Base-by-base conservation (phyloP, 1,140 invertebrate species). In the Pygmarrhopalites habei region DNA sequence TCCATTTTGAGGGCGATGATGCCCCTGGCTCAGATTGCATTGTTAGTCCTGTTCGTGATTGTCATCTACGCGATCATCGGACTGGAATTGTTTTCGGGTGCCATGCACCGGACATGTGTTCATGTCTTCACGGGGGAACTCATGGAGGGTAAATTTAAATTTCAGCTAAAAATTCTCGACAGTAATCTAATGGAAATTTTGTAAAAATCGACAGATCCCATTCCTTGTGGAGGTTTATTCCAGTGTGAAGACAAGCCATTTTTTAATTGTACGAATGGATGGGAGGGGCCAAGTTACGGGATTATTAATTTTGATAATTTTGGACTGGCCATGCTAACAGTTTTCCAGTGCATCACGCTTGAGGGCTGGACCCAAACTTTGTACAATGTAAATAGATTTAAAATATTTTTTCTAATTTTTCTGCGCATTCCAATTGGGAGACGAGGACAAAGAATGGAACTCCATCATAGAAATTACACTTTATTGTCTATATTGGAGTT, bases 21-120 rank as follows among this genome's bases (percentile, higher is more conserved):
- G 77, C 97, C 96, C 75, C 84, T 99, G 75, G 83, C 99, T 71
- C 96, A 99, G 82, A 99, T 99, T 78, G 95, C 95, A 74, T 83
- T 99, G 69, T 83, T 99, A 69, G 96, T 99, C 74, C 85, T 98
- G 70, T 99, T 99, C 81, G 96, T 99, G 74, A 98, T 99, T 77
- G 96, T 98, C 77, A 99, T 99, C 79, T 99, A n/a, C n/a, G n/a
- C n/a, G n/a, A n/a, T n/a, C n/a, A n/a, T n/a, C n/a, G n/a, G n/a
- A n/a, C n/a, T n/a, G n/a, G n/a, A n/a, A n/a, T n/a, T n/a, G n/a
- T n/a, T n/a, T n/a, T n/a, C n/a, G n/a, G n/a, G n/a, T n/a, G 90
- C 91, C 77, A 82, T 99, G 79, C 95, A 99, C 76, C 87, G 85
- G 75, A 89, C 94, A 52, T 99, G 96, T 80, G 92, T 84, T 76